phyloP scores from a whole-genome alignment of 1,140 invertebrate species.

The Meloidogyne floridensis region DNA sequence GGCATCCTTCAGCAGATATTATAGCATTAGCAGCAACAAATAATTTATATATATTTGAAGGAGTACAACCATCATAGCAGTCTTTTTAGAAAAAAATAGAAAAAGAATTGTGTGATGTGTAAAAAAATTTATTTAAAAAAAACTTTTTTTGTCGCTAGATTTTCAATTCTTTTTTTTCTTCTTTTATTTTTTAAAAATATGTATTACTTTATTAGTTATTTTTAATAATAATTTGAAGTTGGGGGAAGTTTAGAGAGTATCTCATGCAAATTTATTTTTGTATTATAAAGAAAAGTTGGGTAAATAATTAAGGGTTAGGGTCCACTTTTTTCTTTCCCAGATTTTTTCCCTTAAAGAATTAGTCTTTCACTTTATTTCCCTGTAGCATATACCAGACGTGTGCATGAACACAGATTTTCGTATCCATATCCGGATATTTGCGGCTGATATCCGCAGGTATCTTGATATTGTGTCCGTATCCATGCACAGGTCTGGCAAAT shows the following conservation, averaged over 20 bases:
- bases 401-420: too few relatives aligned
- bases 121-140: neutral
- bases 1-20: conserved; percentile 84
- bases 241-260: neutral
- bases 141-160: neutral
- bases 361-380: too few relatives aligned
- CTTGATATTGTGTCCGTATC: too few relatives aligned
- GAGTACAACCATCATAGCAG: conserved; percentile 11
- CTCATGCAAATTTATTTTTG: neutral
- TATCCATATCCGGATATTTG: too few relatives aligned
- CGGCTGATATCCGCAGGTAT: too few relatives aligned
- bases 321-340: too few relatives aligned
- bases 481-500: too few relatives aligned
- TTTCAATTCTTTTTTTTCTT: neutral
- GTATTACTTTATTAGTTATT: neutral
- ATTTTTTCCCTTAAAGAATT: too few relatives aligned
- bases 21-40: conserved; percentile 98
- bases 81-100: too few relatives aligned
- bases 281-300: too few relatives aligned
- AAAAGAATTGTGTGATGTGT: neutral
- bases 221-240: neutral
- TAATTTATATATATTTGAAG: conserved; percentile 91
- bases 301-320: too few relatives aligned
- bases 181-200: neutral
- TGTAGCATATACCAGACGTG: too few relatives aligned